Percentiles rank a stretch among this genome's conserved stretches.
Conservation (phyloP, 2,113 vertebrate species). For the Nibea albiflora region DNA sequence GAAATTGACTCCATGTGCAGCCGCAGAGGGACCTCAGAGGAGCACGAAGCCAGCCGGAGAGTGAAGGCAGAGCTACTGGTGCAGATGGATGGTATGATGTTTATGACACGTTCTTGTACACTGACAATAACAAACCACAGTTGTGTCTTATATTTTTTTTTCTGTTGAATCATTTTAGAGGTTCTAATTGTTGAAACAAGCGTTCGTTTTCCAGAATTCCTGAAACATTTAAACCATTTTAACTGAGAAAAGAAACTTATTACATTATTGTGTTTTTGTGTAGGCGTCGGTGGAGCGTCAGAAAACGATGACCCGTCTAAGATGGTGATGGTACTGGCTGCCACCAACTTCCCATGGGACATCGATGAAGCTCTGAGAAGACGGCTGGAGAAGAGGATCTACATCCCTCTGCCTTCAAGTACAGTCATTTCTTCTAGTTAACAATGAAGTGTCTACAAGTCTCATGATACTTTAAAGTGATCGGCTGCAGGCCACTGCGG, state of each 20-base stretch:
- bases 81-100: constrained; percentile 94
- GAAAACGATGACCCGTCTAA: constrained; percentile 97
- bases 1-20: constrained; percentile 99
- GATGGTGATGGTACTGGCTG: constrained; percentile 99
- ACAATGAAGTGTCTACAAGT: background rate
- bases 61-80: constrained; percentile 97
- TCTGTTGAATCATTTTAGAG: background rate
- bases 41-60: constrained; percentile 96
- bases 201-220: background rate
- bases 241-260: background rate
- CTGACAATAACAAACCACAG: background rate
- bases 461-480: background rate
- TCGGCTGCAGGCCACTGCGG: too few relatives aligned
- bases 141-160: background rate
- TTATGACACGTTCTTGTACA: background rate
- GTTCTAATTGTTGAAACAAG: background rate
- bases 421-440: constrained; percentile 10
- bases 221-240: background rate
- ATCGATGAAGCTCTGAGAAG: constrained; percentile 97
- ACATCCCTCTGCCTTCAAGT: constrained; percentile 98
- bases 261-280: background rate
- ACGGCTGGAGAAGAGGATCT: constrained; percentile 97
- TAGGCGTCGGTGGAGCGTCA: constrained; percentile 95
- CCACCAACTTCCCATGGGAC: constrained; percentile 99
- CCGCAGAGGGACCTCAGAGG: constrained; percentile 96